Evolutionary conservation across 2,888 invertebrate species (phyloP).

Genomic region (Eristalinus sepulchralis): DNA sequence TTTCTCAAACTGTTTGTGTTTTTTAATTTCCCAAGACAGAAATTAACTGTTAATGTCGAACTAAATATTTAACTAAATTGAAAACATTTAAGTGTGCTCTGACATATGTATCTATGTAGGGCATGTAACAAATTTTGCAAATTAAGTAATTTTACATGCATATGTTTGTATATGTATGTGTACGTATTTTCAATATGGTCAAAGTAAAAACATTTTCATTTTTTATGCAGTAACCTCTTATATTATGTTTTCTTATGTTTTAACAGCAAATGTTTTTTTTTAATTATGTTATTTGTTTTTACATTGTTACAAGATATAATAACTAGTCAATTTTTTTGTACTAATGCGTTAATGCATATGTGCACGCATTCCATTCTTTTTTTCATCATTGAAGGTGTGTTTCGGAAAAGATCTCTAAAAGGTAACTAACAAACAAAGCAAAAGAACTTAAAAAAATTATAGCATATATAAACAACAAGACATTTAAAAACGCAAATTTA

Average conservation of each 20-base stretch:
- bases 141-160: slow-evolving; percentile 10
- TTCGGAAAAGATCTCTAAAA: slow-evolving; percentile 98
- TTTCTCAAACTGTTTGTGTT: neutral
- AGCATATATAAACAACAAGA: slow-evolving; percentile 71
- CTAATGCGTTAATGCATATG: slow-evolving; percentile 82
- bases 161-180: slow-evolving; percentile 43
- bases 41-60: neutral
- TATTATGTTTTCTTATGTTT: slow-evolving; percentile 14
- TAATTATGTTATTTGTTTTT: slow-evolving; percentile 21
- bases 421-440: slow-evolving; percentile 86
- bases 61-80: neutral
- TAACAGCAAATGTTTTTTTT: slow-evolving; percentile 7
- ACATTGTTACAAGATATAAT: slow-evolving; percentile 69
- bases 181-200: slow-evolving; percentile 41
- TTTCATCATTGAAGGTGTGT: slow-evolving; percentile 88
- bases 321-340: slow-evolving; percentile 82
- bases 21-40: too few species aligned
- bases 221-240: slow-evolving; percentile 42
- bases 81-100: neutral
- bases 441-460: slow-evolving; percentile 69
- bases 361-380: slow-evolving; percentile 83
- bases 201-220: slow-evolving; percentile 39
- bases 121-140: neutral
- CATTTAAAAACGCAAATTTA: slow-evolving; percentile 63
- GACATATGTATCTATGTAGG: neutral